These are phyloP conservation scores for Nyleta sp. DNA, from an alignment of 2,888 invertebrate genomes.

Conservation along the genomic window DNA sequence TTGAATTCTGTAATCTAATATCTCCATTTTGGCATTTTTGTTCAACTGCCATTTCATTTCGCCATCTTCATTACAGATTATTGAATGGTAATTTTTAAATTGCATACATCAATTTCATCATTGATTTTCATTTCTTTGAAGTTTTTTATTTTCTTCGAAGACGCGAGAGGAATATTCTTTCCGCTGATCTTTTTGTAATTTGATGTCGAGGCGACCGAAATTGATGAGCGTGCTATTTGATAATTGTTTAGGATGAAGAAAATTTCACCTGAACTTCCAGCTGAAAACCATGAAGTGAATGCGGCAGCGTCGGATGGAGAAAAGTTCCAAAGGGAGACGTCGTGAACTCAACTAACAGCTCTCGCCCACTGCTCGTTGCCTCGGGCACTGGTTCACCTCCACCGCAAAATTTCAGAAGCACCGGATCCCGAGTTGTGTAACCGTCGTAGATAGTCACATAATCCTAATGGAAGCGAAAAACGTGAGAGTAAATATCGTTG, in stretches of 20 bases:
- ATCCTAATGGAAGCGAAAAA: constrained; percentile 83
- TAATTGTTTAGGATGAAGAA: constrained; percentile 34
- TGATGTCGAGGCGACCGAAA: too few relatives aligned
- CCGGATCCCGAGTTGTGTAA: constrained; percentile 93
- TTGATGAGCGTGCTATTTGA: constrained; percentile 34
- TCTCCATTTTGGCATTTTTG: too few relatives aligned
- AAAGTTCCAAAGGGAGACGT: constrained; percentile 96
- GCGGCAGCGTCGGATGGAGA: constrained; percentile 89
- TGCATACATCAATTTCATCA: too few relatives aligned
- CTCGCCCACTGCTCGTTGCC: constrained; percentile 93
- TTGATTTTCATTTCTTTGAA: too few relatives aligned
- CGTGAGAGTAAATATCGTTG: constrained; percentile 3
- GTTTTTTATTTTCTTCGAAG: too few relatives aligned
- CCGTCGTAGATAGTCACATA: constrained; percentile 95
- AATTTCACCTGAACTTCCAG: constrained; percentile 89
- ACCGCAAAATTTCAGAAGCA: constrained; percentile 94
- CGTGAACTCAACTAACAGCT: constrained; percentile 94
- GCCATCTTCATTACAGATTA: too few relatives aligned
- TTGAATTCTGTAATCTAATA: too few relatives aligned
- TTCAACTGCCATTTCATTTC: too few relatives aligned
- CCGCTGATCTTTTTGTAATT: too few relatives aligned
- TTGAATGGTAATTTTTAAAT: too few relatives aligned
- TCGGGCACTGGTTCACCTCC: constrained; percentile 94
- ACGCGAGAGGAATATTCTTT: too few relatives aligned
- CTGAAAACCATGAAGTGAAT: constrained; percentile 94